A percentile compares a stretch with the other conserved stretches of the same genome.
phyloP scores from a whole-genome alignment of 2,797 vertebrate genomes.

The Xiphorhynchus erythropygius region DNA sequence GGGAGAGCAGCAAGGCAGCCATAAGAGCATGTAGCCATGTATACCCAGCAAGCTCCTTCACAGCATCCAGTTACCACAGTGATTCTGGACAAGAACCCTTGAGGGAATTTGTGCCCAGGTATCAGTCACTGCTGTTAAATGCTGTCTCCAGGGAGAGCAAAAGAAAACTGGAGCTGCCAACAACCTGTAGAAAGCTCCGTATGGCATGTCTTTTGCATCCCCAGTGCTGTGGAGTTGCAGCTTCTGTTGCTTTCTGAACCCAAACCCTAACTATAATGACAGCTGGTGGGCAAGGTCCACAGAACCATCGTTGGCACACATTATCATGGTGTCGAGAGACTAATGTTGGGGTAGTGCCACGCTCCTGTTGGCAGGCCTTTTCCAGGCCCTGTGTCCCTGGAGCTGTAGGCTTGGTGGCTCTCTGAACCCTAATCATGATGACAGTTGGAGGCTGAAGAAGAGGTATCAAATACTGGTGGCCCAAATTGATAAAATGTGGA shows the following conservation, averaged over 20 bases:
- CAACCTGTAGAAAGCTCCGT: neutral
- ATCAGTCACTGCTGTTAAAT: neutral
- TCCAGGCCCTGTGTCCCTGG: neutral
- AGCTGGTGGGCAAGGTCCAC: neutral
- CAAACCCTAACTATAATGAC: neutral
- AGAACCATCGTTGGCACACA: rapidly evolving
- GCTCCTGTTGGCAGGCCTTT: neutral
- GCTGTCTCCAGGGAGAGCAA: neutral
- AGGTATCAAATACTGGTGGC: neutral
- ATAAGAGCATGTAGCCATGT: rapidly evolving
- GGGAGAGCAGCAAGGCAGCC: neutral
- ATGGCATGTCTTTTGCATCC: neutral
- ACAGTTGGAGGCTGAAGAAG: neutral
- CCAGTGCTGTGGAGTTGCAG: neutral
- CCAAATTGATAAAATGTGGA: neutral
- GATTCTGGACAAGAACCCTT: neutral
- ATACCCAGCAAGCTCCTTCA: neutral
- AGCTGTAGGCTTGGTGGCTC: neutral
- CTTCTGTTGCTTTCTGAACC: neutral
- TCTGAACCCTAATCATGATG: neutral
- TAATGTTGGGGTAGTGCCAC: neutral
- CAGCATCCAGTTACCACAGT: rapidly evolving
- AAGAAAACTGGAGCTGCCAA: neutral
- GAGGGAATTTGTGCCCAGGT: neutral
- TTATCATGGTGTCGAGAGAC: neutral